Evolutionary conservation across 2,113 vertebrate species (phyloP).

Genomic region (Hippolais icterina): DNA sequence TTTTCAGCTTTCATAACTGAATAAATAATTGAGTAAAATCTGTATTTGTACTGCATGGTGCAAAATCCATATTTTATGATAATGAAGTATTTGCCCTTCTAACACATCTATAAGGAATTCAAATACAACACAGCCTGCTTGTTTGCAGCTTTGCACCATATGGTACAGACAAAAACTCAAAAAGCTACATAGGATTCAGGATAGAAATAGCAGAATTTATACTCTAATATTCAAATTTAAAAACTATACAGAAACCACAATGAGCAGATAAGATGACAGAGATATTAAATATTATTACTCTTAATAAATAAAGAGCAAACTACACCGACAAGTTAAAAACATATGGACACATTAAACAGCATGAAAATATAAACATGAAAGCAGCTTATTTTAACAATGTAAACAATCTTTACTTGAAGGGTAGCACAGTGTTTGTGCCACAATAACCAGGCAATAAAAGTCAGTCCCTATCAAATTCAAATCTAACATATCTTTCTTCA

Average conservation of each 20-base stretch:
- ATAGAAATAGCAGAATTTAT: background rate
- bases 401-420: background rate
- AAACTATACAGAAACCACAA: background rate
- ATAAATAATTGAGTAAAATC: background rate
- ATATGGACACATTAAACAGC: background rate
- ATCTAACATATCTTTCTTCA: background rate
- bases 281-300: background rate
- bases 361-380: background rate
- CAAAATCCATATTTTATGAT: background rate
- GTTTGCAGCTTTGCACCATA: background rate
- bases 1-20: background rate
- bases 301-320: background rate
- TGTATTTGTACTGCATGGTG: background rate
- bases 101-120: background rate
- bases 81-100: background rate
- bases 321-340: background rate
- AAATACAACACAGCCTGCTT: background rate
- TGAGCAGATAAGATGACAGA: background rate
- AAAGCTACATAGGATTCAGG: background rate
- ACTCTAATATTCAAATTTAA: background rate
- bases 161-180: background rate
- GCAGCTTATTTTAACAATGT: background rate
- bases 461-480: background rate
- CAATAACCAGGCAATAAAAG: background rate
- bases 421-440: background rate